These are phyloP conservation scores for Cephus spinipes DNA, from an alignment of 2,888 invertebrate species.

Conservation along the genomic window DNA sequence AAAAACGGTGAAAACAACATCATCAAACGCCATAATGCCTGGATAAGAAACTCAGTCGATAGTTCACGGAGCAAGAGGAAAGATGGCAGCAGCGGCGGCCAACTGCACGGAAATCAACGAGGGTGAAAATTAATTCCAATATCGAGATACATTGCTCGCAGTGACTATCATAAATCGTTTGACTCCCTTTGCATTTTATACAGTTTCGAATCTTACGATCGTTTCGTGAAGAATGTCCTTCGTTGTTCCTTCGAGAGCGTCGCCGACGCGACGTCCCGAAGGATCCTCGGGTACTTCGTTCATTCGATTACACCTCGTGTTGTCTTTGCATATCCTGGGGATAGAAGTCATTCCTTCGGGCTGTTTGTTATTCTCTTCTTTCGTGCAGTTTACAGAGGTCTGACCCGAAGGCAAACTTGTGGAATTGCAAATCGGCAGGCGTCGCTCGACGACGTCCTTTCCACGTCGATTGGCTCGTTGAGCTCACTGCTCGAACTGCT, in stretches of 20 bases:
- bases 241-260: background rate
- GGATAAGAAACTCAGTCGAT: background rate
- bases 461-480: background rate
- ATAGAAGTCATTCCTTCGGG: background rate
- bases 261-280: background rate
- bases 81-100: background rate
- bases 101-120: background rate
- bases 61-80: background rate
- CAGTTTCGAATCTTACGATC: background rate
- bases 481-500: background rate
- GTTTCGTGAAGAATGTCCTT: background rate
- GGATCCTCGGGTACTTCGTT: background rate
- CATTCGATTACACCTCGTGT: constrained; percentile 4
- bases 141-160: background rate
- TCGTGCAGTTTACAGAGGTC: background rate
- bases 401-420: background rate
- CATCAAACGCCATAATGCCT: background rate
- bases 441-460: background rate
- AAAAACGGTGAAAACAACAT: background rate
- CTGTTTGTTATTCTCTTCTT: constrained; percentile 5
- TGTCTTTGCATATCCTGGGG: background rate
- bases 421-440: background rate
- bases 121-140: constrained; percentile 2
- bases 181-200: background rate
- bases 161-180: background rate